Evolutionary conservation across 2,797 vertebrate species (phyloP).

Genomic region (Sebastes iracundus): DNA sequence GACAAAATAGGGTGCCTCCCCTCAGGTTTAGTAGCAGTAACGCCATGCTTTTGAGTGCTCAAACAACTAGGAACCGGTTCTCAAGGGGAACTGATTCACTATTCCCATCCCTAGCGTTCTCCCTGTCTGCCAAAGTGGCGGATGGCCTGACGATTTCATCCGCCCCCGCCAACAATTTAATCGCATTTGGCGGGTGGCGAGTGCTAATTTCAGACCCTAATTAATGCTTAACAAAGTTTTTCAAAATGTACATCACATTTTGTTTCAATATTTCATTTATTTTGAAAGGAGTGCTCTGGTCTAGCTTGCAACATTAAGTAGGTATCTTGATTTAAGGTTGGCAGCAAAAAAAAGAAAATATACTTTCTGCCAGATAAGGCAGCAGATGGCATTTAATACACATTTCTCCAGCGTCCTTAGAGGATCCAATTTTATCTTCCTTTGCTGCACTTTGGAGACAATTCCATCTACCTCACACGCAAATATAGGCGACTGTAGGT

Average conservation of each 20-base stretch:
- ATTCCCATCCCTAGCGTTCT: too few relatives aligned
- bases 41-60: too few relatives aligned
- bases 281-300: not conserved
- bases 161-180: too few relatives aligned
- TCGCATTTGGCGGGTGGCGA: too few relatives aligned
- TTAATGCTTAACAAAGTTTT: not conserved
- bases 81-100: too few relatives aligned
- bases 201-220: not conserved
- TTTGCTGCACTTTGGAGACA: not conserved
- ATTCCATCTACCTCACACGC: not conserved
- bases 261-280: not conserved
- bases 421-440: constrained; percentile 3
- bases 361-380: not conserved
- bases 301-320: not conserved
- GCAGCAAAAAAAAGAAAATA: not conserved
- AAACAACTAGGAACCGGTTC: too few relatives aligned
- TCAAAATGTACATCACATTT: not conserved
- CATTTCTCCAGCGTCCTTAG: not conserved
- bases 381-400: constrained; percentile 10
- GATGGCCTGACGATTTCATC: too few relatives aligned
- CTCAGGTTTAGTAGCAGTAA: too few relatives aligned
- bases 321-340: not conserved
- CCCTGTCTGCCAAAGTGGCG: too few relatives aligned
- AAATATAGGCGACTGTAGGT: constrained; percentile 6
- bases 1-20: too few relatives aligned